Base-by-base conservation (phyloP, 2,113 vertebrate species). In the Bucco capensis region DNA sequence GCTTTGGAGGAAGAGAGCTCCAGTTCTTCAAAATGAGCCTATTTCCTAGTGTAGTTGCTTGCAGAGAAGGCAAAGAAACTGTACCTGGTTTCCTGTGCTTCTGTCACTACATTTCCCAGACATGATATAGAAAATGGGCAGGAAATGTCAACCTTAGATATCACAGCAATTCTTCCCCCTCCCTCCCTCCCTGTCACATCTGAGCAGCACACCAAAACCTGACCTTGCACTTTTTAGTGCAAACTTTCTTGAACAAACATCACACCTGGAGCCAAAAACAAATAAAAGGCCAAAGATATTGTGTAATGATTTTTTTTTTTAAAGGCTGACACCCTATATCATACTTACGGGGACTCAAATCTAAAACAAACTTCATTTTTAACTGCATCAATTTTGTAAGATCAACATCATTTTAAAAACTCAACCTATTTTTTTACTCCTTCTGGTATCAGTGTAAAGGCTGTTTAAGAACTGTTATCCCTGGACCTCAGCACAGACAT, bases 211-310 rank as follows among this genome's bases (percentile, higher is more conserved):
- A 78, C 28, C 66, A 35, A 62, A 46, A 44, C 88, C 70, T 90
- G 90, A 93, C 76, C 81, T 86, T 79, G 83, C 86, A 86, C 64
- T 78, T 88, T 73, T 81, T 44, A 74, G n/a, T 12, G 35, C 61
- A 81, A 80, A 12, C 25, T 69, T 86, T 65, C 70, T 92, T 57
- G 65, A 46, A 75, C 70, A 83, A 89, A 90, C 30, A 50, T 65
- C 72, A 81, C 47, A 51, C 56, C 42, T 54, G 30, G 73, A 86
- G 25, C 27, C 28, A 58, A 75, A 67, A 69, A 1, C 66, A 74
- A 83, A 80, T 2, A 75, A 75, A 95, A 90, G 65, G 31, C 44
- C 38, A 67, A 88, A 78, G 9, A 19, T 6, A 7, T 16, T 33
- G 9, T 49, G n/a, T 35, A 35, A 19, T 40, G 23, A 18, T 27